These are phyloP conservation scores for Odontocolon sp. DNA, from an alignment of 2,888 invertebrate genomes.

Conservation along the genomic window DNA sequence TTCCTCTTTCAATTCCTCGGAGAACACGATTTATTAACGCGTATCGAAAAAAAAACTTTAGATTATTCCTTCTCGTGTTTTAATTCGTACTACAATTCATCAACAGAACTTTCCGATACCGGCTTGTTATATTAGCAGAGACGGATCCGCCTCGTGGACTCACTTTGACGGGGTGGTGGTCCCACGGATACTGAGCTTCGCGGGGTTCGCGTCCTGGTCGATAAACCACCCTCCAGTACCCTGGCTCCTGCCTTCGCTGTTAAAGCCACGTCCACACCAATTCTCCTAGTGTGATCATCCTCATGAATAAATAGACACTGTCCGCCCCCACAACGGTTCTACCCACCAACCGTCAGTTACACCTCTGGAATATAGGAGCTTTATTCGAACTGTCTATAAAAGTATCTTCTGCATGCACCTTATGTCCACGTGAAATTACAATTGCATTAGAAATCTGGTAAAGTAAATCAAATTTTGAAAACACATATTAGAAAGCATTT, in stretches of 20 bases:
- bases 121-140: slow-evolving; percentile 10
- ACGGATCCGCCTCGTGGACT: slow-evolving; percentile 51
- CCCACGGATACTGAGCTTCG: slow-evolving; percentile 77
- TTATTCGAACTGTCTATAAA: neutral
- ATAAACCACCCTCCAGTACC: slow-evolving; percentile 75
- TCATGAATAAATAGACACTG: slow-evolving; percentile 1
- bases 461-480: neutral
- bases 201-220: slow-evolving; percentile 74
- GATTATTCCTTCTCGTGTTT: neutral
- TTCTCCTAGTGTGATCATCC: slow-evolving; percentile 17
- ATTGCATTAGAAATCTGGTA: neutral
- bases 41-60: slow-evolving; percentile 11
- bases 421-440: too few relatives aligned
- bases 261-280: slow-evolving; percentile 68
- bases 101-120: slow-evolving; percentile 22
- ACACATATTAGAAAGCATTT: neutral
- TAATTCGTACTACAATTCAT: slow-evolving; percentile 5
- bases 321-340: neutral
- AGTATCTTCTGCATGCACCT: neutral
- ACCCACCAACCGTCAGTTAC: neutral
- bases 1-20: slow-evolving; percentile 40
- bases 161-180: slow-evolving; percentile 76
- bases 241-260: slow-evolving; percentile 61
- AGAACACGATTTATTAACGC: slow-evolving; percentile 36
- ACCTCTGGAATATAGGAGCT: neutral